phyloP scores from a whole-genome alignment of 2,888 invertebrate genomes.

The Sepioteuthis lessoniana region DNA sequence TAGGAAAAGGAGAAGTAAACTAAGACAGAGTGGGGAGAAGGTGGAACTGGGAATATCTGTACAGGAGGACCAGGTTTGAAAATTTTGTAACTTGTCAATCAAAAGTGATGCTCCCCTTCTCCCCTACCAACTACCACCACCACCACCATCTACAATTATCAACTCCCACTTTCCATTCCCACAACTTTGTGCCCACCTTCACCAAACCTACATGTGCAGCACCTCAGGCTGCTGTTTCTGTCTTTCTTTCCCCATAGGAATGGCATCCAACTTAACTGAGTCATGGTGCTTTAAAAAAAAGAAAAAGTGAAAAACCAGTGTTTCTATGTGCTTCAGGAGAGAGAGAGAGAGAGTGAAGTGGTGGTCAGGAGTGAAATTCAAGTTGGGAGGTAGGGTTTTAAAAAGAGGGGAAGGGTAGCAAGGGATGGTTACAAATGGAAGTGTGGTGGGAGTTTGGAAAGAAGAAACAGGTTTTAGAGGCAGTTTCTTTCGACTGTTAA shows the following conservation, averaged over 20 bases:
- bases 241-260: background rate
- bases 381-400: background rate
- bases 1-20: background rate
- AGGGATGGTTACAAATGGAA: background rate
- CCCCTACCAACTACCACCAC: background rate
- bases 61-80: background rate
- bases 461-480: background rate
- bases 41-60: background rate
- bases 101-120: background rate
- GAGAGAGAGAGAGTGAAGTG: background rate
- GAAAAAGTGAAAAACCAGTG: background rate
- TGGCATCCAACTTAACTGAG: background rate
- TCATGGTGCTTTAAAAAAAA: background rate
- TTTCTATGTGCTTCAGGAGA: background rate
- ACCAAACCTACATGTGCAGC: background rate
- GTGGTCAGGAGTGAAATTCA: background rate
- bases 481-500: conserved; percentile 14
- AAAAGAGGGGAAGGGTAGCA: too few relatives aligned
- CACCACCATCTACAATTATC: background rate
- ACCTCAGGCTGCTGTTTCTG: background rate
- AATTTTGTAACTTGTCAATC: background rate
- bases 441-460: background rate
- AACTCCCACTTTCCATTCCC: background rate
- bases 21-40: background rate
- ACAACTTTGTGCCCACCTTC: background rate